Base-by-base conservation (phyloP, 2,888 invertebrate species). In the Sinohyriopsis cumingii region DNA sequence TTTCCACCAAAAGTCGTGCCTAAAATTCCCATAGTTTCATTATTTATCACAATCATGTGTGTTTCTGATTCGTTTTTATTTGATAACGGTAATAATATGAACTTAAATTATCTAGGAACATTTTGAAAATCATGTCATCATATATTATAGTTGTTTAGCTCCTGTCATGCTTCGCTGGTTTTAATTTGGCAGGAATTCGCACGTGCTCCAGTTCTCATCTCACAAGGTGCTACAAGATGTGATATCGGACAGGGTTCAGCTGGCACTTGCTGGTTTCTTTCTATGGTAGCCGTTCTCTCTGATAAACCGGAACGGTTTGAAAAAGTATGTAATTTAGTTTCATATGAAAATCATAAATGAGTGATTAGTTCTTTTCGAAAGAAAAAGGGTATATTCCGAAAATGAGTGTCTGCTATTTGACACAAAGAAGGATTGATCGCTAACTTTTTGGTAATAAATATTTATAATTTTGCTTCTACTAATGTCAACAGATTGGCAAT, bases 251-350 rank as follows among this genome's bases (percentile, higher is more conserved):
- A 88, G 68, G 87, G 88, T 6, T 73, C 78, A 15, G 84, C 83
- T 12, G 88, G 87, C 7, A 86, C 87, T 1, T 88, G 88, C 71
- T 88, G 85, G 84, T 88, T 87, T 75, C 73, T 88, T 20, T 84
- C 87, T 6, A 80, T 84, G 65, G 82, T 87, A 7, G 80, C 86
- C 33, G 77, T 80, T 60, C 68, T 88, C 53, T 81, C 85, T 0
- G 83, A 83, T n/a, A 81, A 77, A 63, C 77, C 80, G 1, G 75
- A 80, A 18, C 73, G 84, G n/a, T 71, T 88, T 15, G 75, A 79
- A 18, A 80, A 82, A 77, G 87, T 86, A 77, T 69, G 71, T 65
- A 25, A 15, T 5, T 24, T 55, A 20, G 19, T 25, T 61, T 4
- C 4, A 61, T 3, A 25, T 25, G 3, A 63, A 22, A 53, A 24